A percentile compares a stretch with the other conserved stretches of the same genome.
These are phyloP conservation scores for Tenualosa thibaudeaui DNA, from an alignment of 2,797 vertebrate genomes.

Conservation along the genomic window DNA sequence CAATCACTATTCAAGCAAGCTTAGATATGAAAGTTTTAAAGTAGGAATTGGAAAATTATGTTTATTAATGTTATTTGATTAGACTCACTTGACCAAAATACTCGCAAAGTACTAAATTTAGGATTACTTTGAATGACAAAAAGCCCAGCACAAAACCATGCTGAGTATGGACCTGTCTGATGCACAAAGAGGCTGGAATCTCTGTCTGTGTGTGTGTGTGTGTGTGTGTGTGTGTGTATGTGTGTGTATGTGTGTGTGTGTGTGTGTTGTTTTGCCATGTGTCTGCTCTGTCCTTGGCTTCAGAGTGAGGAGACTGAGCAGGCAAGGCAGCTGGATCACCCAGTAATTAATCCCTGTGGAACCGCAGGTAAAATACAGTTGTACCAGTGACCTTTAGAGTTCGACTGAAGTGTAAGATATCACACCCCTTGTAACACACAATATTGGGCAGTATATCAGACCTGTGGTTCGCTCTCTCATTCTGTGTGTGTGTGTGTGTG, in stretches of 20 bases:
- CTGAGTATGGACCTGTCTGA: neutral
- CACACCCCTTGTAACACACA: neutral
- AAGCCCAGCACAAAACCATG: neutral
- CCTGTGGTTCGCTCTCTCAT: neutral
- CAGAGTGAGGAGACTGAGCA: constrained; percentile 5
- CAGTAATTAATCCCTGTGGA: constrained; percentile 60
- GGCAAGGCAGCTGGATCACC: constrained; percentile 29
- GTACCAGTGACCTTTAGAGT: neutral
- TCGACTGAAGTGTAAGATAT: neutral
- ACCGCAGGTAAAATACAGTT: constrained; percentile 45
- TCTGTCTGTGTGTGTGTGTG: constrained; percentile 15
- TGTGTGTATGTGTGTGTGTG: neutral
- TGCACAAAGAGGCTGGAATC: neutral
- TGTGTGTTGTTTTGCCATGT: constrained; percentile 36
- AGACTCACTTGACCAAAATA: neutral
- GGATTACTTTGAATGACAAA: neutral
- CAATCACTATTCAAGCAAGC: neutral
- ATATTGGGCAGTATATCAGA: neutral
- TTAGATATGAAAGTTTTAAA: neutral
- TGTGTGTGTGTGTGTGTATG: neutral
- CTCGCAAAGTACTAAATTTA: neutral
- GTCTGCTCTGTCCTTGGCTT: neutral
- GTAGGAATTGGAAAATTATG: neutral
- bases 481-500: neutral
- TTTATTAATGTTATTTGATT: neutral